Conservation (phyloP, 2,113 vertebrate genomes). For the Pachycephala philippinensis region DNA sequence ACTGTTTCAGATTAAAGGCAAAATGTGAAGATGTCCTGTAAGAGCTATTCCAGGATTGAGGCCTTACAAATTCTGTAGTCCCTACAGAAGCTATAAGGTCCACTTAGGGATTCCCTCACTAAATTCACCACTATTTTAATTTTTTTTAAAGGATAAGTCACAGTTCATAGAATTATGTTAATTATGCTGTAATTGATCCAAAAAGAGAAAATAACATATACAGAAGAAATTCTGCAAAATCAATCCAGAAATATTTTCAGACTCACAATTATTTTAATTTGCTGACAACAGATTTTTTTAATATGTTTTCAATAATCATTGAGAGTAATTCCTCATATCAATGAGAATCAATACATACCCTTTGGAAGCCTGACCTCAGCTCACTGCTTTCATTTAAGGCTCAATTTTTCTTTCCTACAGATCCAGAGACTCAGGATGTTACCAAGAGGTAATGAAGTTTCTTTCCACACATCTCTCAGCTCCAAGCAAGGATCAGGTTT, state of each 20-base stretch:
- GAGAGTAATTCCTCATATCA: neutral
- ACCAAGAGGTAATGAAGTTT: neutral
- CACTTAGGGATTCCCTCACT: neutral
- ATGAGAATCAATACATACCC: neutral
- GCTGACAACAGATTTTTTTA: neutral
- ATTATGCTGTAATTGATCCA: neutral
- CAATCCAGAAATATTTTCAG: neutral
- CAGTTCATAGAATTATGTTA: neutral
- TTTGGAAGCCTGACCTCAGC: neutral
- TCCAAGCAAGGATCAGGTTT: neutral
- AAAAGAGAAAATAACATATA: neutral
- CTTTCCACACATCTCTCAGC: neutral
- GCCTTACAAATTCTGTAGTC: neutral
- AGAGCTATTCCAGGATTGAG: neutral
- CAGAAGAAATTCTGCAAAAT: neutral
- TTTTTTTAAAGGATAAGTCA: neutral
- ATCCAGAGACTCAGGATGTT: neutral
- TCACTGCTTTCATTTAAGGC: neutral
- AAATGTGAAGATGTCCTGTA: neutral
- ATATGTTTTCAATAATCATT: neutral
- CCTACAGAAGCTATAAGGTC: neutral
- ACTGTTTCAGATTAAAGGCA: neutral
- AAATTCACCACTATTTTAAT: neutral
- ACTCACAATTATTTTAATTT: neutral
- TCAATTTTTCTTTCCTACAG: neutral